These are phyloP conservation scores for Anarhynchus alexandrinus DNA, from an alignment of 2,113 vertebrate genomes.

Conservation along the genomic window DNA sequence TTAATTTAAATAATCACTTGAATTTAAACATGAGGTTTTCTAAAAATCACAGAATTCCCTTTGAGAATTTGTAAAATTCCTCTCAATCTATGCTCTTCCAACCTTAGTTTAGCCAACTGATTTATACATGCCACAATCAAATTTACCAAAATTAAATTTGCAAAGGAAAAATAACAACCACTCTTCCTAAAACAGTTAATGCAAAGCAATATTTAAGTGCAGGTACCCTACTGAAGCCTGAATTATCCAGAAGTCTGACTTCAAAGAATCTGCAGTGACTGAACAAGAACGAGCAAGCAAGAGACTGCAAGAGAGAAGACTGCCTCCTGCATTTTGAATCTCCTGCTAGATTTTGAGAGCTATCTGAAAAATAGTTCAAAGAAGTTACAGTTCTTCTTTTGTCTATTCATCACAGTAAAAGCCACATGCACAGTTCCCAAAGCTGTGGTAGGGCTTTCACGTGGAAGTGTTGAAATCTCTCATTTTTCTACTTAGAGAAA, in stretches of 20 bases:
- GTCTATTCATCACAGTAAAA: not conserved
- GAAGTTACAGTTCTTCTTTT: slow-evolving; percentile 5
- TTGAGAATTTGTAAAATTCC: not conserved
- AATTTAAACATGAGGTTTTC: not conserved
- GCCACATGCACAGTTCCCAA: not conserved
- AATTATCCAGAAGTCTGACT: not conserved
- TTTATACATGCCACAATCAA: not conserved
- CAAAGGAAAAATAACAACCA: not conserved
- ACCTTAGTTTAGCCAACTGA: not conserved
- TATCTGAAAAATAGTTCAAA: slow-evolving; percentile 27
- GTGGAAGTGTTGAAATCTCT: not conserved
- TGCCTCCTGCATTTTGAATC: slow-evolving; percentile 6
- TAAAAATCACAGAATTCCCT: not conserved
- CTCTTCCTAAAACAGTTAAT: not conserved
- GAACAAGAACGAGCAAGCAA: not conserved
- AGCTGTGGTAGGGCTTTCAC: slow-evolving; percentile 20
- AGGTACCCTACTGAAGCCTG: not conserved
- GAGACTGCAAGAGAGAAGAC: not conserved
- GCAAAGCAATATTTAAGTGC: not conserved
- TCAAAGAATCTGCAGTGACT: not conserved
- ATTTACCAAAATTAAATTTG: not conserved
- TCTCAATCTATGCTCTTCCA: not conserved
- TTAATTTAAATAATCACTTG: not conserved
- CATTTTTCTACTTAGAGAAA: not conserved
- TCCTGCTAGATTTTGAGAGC: slow-evolving; percentile 6